These are phyloP conservation scores for Pao palembangensis DNA, from an alignment of 2,113 vertebrate genomes.

Conservation along the genomic window DNA sequence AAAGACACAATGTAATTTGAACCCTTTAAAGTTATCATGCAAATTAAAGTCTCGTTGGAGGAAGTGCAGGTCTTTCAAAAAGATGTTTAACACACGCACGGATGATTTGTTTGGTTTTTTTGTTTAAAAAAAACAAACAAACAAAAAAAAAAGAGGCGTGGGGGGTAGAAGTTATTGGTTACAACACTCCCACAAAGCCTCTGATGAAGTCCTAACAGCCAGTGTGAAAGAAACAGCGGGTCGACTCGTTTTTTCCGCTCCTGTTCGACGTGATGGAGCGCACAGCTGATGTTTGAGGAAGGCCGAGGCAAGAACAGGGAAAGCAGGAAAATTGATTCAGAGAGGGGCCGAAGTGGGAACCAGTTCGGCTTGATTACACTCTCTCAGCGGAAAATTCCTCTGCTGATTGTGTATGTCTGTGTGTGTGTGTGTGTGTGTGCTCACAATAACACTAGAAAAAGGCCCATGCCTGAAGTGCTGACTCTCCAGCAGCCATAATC, in stretches of 20 bases:
- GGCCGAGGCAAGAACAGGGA: conserved; percentile 23
- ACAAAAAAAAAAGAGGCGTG: conserved; percentile 10
- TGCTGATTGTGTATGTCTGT: conserved; percentile 11
- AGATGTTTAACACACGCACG: too few species aligned
- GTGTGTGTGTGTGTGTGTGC: conserved; percentile 20
- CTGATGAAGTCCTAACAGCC: conserved; percentile 8
- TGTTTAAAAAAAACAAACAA: too few species aligned
- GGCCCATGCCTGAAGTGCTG: conserved; percentile 44
- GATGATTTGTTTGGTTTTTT: background rate
- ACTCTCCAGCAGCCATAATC: conserved; percentile 59
- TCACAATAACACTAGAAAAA: conserved; percentile 48
- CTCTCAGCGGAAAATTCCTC: conserved; percentile 32
- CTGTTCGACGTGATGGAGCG: conserved; percentile 33
- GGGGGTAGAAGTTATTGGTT: background rate
- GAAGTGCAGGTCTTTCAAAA: conserved; percentile 4
- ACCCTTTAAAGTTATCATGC: conserved; percentile 52
- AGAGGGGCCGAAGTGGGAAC: conserved; percentile 15
- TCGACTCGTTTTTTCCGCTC: conserved; percentile 7
- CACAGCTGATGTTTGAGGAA: conserved; percentile 35
- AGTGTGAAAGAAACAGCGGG: conserved; percentile 1
- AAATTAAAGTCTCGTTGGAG: conserved; percentile 39
- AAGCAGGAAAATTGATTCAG: conserved; percentile 21
- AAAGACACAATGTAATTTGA: conserved; percentile 57
- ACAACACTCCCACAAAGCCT: background rate
- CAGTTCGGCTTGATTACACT: conserved; percentile 31